Percentiles rank a stretch among this genome's conserved stretches.
phyloP scores from a whole-genome alignment of 2,888 invertebrate species.

The Microctonus aethiopoides region DNA sequence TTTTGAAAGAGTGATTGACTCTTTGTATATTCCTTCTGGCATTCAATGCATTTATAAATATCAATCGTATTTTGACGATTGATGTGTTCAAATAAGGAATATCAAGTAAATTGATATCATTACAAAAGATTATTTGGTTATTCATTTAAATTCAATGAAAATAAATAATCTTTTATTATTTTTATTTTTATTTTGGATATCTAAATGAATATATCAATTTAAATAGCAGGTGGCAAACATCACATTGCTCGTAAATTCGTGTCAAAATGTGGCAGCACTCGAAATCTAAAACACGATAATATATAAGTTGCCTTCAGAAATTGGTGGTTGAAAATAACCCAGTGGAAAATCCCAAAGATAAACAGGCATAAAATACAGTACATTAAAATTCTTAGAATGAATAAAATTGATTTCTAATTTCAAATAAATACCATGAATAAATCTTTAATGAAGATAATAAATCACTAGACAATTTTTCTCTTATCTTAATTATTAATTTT shows the following conservation, averaged over 20 bases:
- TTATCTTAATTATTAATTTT: neutral
- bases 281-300: conserved; percentile 7
- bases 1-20: conserved; percentile 3
- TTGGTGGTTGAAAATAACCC: conserved; percentile 44
- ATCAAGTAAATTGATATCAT: neutral
- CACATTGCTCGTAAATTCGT: conserved; percentile 7
- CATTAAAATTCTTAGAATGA: neutral
- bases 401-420: neutral
- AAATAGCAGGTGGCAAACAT: conserved; percentile 21
- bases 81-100: neutral
- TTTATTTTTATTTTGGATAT: neutral
- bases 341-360: conserved; percentile 44
- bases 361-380: conserved; percentile 23
- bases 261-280: conserved; percentile 15
- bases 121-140: neutral
- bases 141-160: neutral
- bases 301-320: conserved; percentile 24
- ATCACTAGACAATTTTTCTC: too few relatives aligned
- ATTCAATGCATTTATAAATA: conserved; percentile 8
- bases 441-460: neutral
- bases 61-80: conserved; percentile 2
- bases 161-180: neutral
- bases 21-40: neutral
- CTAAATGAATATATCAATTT: conserved; percentile 10
- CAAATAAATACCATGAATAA: neutral